A percentile compares a stretch with the other conserved stretches of the same genome.
These are phyloP conservation scores for Coturnix japonica DNA, from an alignment of 2,113 vertebrate genomes.

Conservation along the genomic window DNA sequence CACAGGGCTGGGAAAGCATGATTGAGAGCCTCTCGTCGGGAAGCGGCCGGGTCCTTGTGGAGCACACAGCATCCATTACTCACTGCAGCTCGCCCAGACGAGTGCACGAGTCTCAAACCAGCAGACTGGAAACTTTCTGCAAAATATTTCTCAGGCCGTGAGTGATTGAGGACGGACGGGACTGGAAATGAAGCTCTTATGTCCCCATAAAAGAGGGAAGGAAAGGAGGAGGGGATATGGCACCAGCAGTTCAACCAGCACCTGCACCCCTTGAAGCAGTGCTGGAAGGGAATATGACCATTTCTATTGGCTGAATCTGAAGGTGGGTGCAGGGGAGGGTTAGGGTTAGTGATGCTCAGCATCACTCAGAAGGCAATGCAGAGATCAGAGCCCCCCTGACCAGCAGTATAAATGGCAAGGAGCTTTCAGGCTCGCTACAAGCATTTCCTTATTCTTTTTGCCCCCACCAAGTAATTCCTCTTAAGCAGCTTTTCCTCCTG, in stretches of 20 bases:
- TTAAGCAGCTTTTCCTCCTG: neutral
- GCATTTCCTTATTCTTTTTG: neutral
- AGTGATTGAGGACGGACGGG: neutral
- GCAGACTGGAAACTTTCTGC: neutral
- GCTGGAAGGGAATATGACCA: neutral
- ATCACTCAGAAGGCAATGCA: slow-evolving; percentile 27
- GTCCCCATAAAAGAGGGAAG: fast-evolving
- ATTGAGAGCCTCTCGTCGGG: neutral
- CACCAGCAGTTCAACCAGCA: neutral
- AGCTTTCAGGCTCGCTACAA: slow-evolving; percentile 24
- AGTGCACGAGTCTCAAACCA: neutral
- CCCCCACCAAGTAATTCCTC: neutral
- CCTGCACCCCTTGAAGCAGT: neutral
- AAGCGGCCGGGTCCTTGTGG: neutral
- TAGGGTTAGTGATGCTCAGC: neutral
- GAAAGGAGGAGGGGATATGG: neutral
- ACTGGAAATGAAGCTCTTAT: neutral
- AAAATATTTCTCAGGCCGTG: neutral
- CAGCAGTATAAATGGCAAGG: neutral
- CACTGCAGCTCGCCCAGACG: neutral
- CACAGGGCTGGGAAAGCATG: neutral
- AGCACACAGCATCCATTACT: neutral
- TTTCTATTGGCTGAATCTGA: neutral
- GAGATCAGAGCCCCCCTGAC: slow-evolving; percentile 22
- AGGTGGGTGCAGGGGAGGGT: neutral